These are phyloP conservation scores for Pycnonotus jocosus DNA, from an alignment of 2,113 vertebrate genomes.

Conservation along the genomic window DNA sequence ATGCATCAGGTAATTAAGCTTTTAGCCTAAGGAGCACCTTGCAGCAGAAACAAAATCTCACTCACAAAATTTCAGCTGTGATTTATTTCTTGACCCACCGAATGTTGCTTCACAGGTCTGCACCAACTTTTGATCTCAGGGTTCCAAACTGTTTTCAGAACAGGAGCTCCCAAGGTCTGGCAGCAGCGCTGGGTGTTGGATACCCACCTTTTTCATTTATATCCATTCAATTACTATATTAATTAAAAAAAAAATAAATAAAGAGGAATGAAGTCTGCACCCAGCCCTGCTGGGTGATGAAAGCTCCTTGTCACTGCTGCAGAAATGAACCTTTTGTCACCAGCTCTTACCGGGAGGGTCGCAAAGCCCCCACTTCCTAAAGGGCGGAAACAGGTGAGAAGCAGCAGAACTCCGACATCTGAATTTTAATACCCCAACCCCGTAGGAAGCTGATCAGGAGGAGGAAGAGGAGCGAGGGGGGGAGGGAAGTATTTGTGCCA, in stretches of 20 bases:
- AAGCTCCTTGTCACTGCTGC: background rate
- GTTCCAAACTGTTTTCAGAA: background rate
- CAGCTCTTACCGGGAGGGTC: background rate
- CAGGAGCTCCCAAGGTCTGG: background rate
- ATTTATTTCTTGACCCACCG: background rate
- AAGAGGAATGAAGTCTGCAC: background rate
- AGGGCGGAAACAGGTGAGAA: background rate
- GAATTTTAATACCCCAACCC: slow-evolving; percentile 47
- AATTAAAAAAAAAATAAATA: background rate
- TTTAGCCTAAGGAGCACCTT: background rate
- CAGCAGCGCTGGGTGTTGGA: background rate
- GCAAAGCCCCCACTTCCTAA: slow-evolving; percentile 2
- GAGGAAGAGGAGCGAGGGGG: background rate
- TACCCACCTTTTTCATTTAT: background rate
- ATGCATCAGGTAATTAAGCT: background rate
- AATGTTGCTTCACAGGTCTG: background rate
- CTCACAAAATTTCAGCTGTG: background rate
- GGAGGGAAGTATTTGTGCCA: slow-evolving; percentile 39
- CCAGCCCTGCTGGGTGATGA: background rate
- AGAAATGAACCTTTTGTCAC: slow-evolving; percentile 44
- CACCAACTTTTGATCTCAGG: background rate
- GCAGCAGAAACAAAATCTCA: background rate
- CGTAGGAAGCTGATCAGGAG: slow-evolving; percentile 24
- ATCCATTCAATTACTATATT: background rate
- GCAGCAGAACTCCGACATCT: slow-evolving; percentile 6